Percentiles rank a stretch among this genome's conserved stretches.
phyloP scores from a whole-genome alignment of 2,888 invertebrate genomes.

The Drosophila conformis region DNA sequence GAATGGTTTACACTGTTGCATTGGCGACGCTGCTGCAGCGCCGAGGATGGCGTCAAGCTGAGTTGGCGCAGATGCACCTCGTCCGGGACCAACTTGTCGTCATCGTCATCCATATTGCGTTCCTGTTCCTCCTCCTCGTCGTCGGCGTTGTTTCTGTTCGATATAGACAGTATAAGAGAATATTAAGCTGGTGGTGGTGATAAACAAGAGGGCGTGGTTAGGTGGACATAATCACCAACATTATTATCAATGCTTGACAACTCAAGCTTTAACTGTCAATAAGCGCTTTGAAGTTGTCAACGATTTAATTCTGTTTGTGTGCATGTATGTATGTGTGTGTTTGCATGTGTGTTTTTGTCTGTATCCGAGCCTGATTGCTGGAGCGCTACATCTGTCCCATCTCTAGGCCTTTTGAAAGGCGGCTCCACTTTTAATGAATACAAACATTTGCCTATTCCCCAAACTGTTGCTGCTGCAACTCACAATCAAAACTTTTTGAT shows the following conservation, averaged over 20 bases:
- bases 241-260: constrained; percentile 17
- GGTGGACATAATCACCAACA: constrained; percentile 4
- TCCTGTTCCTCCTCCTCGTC: constrained; percentile 57
- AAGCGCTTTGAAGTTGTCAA: constrained; percentile 63
- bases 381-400: background rate
- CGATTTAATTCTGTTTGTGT: constrained; percentile 31
- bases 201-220: background rate
- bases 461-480: constrained; percentile 17
- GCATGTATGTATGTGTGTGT: background rate
- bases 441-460: constrained; percentile 40
- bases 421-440: constrained; percentile 49
- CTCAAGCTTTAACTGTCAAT: constrained; percentile 45
- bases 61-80: constrained; percentile 79
- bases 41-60: constrained; percentile 75
- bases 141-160: constrained; percentile 70
- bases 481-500: constrained; percentile 40
- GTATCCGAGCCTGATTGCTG: constrained; percentile 33
- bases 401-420: constrained; percentile 8
- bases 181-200: background rate
- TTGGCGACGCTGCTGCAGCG: constrained; percentile 64
- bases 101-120: constrained; percentile 81
- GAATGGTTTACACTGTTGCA: constrained; percentile 61
- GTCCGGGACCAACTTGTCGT: constrained; percentile 81
- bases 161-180: background rate
- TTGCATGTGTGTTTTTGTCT: constrained; percentile 1